Base-by-base conservation (phyloP, 2,888 invertebrate species). In the Catocala nupta region DNA sequence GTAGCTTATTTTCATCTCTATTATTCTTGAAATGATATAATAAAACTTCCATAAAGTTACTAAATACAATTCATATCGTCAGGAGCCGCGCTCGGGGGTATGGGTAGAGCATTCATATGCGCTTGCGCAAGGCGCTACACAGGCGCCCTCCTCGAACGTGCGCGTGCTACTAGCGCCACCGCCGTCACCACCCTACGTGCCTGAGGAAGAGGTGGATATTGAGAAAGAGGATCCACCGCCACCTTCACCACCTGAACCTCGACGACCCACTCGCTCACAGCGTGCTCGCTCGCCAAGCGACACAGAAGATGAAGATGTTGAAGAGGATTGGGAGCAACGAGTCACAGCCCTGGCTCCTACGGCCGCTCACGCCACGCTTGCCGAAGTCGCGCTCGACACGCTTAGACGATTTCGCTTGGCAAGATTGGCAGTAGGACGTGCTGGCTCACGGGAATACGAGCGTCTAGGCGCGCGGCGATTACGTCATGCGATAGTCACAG, bases 101-200 rank as follows among this genome's bases (percentile, higher is more conserved):
- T 90, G 90, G 90, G 83, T 85, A 73, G 91, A 92, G 83, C 92
- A 92, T 80, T 91, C 91, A 76, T 92, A 92, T 77, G 91, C 91
- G 63, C 85, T 90, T 34, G 77, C 70, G 16, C 78, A 82, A 12
- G 79, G 75, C 54, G 68, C 75, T 48, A 71, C 72, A 13, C 63
- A 65, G 54, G 73, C 75, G 65, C 70, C 80, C 58, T 71, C 72
- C 55, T 65, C 73, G 52, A 71, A 73, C 75, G 71, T 81, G 78
- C 78, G 84, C 75, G 73, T 80, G 79, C 67, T 85, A 82, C 76
- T 84, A 71, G 78, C 75, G 78, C 79, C 79, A 70, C 74, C 55
- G 42, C 8, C 50, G 16, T 42, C 2, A 45, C 64, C 70, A 64
- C 63, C 51, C 53, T 67, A 52, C 65, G 71, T n/a, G 33, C 10